A percentile compares a stretch with the other conserved stretches of the same genome.
Evolutionary conservation across 2,113 vertebrate species (phyloP).

Genomic region (Apodemus speciosus): DNA sequence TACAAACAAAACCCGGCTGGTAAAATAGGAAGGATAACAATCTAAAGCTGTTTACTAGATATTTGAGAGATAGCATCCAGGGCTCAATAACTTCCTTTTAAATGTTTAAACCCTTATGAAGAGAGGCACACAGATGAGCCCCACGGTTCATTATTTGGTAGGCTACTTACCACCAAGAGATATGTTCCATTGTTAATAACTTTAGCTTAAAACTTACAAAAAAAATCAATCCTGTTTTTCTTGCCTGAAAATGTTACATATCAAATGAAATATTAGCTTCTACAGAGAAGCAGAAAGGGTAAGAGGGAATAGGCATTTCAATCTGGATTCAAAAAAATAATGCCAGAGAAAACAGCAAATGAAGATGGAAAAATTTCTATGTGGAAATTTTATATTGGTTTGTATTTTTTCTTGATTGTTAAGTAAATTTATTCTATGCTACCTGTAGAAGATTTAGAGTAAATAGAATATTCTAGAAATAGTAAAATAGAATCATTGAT

Average conservation of each 20-base stretch:
- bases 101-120: constrained; percentile 40
- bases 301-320: not conserved
- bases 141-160: constrained; percentile 13
- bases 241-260: constrained; percentile 35
- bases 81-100: constrained; percentile 17
- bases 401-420: not conserved
- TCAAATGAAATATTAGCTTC: not conserved
- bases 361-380: not conserved
- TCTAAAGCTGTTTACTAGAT: not conserved
- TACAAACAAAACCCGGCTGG: not conserved
- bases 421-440: not conserved
- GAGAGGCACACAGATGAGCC: not conserved
- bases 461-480: not conserved
- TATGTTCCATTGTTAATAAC: constrained; percentile 11
- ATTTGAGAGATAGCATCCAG: not conserved
- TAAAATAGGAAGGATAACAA: not conserved
- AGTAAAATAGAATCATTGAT: not conserved
- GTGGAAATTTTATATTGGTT: not conserved
- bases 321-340: not conserved
- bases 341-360: not conserved
- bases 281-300: not conserved
- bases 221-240: not conserved
- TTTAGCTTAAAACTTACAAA: constrained; percentile 39
- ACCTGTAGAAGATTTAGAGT: not conserved
- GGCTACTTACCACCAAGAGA: constrained; percentile 16